Percentiles rank a stretch among this genome's conserved stretches.
phyloP scores from a whole-genome alignment of 2,888 invertebrate genomes.

The Entomobrya multifasciata region DNA sequence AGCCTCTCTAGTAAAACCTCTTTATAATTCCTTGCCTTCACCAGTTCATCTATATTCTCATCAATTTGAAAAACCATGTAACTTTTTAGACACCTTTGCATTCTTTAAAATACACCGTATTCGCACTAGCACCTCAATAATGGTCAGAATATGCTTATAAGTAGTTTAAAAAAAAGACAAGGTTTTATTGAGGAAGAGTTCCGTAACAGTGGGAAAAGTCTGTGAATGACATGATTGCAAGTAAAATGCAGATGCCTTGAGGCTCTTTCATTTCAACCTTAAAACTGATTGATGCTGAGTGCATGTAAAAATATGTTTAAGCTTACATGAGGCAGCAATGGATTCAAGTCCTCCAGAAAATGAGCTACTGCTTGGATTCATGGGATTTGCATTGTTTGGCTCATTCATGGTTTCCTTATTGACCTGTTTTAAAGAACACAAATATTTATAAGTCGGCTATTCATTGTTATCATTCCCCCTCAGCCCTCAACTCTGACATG shows the following conservation, averaged over 20 bases:
- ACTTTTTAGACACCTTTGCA: neutral
- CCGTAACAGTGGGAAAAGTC: neutral
- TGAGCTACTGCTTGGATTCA: conserved; percentile 53
- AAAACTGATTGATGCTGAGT: neutral
- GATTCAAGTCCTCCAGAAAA: conserved; percentile 65
- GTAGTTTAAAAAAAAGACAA: too few relatives aligned
- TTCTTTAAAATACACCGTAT: neutral
- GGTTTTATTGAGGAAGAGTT: conserved; percentile 1
- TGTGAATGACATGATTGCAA: neutral
- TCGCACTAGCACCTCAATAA: neutral
- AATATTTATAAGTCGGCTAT: neutral
- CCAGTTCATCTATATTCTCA: neutral
- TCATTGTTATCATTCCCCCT: conserved; percentile 3
- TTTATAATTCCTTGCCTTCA: neutral
- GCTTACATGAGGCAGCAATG: conserved; percentile 62
- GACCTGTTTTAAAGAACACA: conserved; percentile 43
- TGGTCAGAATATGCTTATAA: too few relatives aligned
- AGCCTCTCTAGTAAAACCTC: neutral
- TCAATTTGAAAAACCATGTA: neutral
- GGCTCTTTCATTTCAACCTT: too few relatives aligned
- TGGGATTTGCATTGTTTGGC: neutral
- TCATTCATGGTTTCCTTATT: conserved; percentile 50
- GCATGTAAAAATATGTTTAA: neutral
- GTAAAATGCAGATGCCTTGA: neutral
- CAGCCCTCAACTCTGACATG: conserved; percentile 36